A percentile compares a stretch with the other conserved stretches of the same genome.
Conservation (phyloP, 2,113 vertebrate genomes). For the Pantherophis guttatus region DNA sequence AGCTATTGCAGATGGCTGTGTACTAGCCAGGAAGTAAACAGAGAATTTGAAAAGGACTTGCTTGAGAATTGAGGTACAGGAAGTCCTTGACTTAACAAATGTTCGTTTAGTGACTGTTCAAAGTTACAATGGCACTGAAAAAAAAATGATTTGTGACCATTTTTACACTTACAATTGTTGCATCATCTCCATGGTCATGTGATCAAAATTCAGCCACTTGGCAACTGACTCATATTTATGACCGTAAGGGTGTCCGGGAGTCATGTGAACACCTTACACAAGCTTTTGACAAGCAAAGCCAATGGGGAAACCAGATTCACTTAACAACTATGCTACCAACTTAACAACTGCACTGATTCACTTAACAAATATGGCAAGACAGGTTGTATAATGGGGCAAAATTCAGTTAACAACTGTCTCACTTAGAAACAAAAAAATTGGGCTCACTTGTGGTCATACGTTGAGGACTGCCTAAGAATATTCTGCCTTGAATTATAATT, state of each 20-base stretch:
- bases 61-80: background rate
- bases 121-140: background rate
- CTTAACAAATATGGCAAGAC: background rate
- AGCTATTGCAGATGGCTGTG: background rate
- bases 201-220: background rate
- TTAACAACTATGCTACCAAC: background rate
- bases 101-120: background rate
- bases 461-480: background rate
- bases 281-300: background rate
- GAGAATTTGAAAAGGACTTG: background rate
- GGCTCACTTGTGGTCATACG: background rate
- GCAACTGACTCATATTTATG: background rate
- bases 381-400: background rate
- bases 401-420: background rate
- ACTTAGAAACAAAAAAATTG: background rate
- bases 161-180: background rate
- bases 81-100: background rate
- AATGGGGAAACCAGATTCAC: background rate
- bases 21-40: background rate
- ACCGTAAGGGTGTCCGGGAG: background rate
- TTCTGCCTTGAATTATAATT: background rate
- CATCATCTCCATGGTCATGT: background rate
- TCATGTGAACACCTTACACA: background rate
- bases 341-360: background rate
- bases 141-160: background rate